phyloP scores from a whole-genome alignment of 1,140 invertebrate genomes.

The Augochlora pura region DNA sequence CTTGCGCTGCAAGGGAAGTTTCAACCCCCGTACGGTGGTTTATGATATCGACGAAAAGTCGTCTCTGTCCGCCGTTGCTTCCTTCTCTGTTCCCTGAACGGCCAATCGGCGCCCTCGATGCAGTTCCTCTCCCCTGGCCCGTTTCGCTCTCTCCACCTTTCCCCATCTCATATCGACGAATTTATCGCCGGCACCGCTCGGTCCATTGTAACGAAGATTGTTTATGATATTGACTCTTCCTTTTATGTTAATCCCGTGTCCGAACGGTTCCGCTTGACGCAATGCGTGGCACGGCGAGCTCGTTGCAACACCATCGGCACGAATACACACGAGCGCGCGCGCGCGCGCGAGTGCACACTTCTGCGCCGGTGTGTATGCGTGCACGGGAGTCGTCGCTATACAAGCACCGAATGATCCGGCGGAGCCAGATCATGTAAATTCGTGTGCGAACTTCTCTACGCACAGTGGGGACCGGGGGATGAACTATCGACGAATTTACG shows the following conservation, averaged over 20 bases:
- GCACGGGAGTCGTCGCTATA: too few relatives aligned
- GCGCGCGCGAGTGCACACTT: too few relatives aligned
- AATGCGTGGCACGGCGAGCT: slow-evolving; percentile 30
- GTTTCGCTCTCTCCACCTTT: slow-evolving; percentile 24
- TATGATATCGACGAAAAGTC: slow-evolving; percentile 68
- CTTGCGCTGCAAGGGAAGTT: slow-evolving; percentile 42
- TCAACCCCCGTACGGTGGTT: slow-evolving; percentile 61
- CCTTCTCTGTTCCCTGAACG: slow-evolving; percentile 22
- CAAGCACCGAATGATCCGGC: too few relatives aligned
- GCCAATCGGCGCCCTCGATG: slow-evolving; percentile 54
- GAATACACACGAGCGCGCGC: neutral
- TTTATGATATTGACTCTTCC: slow-evolving; percentile 79
- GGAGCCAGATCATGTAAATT: slow-evolving; percentile 17
- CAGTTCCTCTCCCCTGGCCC: neutral
- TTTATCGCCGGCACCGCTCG: slow-evolving; percentile 66
- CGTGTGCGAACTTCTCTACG: slow-evolving; percentile 25
- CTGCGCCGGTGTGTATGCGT: too few relatives aligned
- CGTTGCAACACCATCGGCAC: neutral
- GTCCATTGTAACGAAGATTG: slow-evolving; percentile 65
- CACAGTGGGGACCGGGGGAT: slow-evolving; percentile 16
- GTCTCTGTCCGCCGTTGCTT: slow-evolving; percentile 14
- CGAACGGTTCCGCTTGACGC: slow-evolving; percentile 57
- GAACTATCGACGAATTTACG: slow-evolving; percentile 79
- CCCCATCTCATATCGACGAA: slow-evolving; percentile 71
- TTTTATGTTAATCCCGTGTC: slow-evolving; percentile 76